These are phyloP conservation scores for Apantesis nais DNA, from an alignment of 2,888 invertebrate genomes.

Conservation along the genomic window DNA sequence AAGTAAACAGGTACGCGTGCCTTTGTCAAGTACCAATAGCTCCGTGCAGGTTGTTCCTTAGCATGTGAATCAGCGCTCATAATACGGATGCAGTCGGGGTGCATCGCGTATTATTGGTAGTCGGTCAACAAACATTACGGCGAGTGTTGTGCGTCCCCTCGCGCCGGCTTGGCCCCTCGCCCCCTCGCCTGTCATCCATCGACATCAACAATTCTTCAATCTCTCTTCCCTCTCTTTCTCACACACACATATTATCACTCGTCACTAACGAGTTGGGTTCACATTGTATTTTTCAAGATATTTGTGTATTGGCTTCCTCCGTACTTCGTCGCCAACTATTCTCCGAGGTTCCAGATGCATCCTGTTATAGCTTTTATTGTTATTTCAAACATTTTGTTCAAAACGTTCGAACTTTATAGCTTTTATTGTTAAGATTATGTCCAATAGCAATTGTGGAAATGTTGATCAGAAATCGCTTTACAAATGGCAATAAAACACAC, in stretches of 20 bases:
- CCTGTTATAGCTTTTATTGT: background rate
- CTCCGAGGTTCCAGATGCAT: slow-evolving; percentile 1
- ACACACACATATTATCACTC: background rate
- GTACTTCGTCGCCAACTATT: background rate
- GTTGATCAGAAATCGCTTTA: background rate
- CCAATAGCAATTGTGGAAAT: background rate
- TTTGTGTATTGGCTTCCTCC: background rate
- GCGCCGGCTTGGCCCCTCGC: slow-evolving; percentile 5
- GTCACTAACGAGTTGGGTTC: background rate
- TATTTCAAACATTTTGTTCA: background rate
- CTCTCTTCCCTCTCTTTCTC: background rate
- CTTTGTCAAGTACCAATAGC: background rate
- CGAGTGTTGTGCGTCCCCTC: slow-evolving; percentile 7
- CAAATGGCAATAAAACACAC: background rate
- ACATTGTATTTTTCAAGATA: slow-evolving; percentile 1
- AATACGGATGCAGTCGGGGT: slow-evolving; percentile 1
- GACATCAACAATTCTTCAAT: slow-evolving; percentile 2
- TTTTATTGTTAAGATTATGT: background rate
- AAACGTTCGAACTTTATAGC: no score
- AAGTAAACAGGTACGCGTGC: background rate
- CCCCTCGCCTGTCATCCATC: slow-evolving; percentile 9
- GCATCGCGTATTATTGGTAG: slow-evolving; percentile 6
- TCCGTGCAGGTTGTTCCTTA: background rate
- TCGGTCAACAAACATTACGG: slow-evolving; percentile 13
- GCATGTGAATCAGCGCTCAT: slow-evolving; percentile 10